Base-by-base conservation (phyloP, 2,888 invertebrate genomes). In the Seira ritae region DNA sequence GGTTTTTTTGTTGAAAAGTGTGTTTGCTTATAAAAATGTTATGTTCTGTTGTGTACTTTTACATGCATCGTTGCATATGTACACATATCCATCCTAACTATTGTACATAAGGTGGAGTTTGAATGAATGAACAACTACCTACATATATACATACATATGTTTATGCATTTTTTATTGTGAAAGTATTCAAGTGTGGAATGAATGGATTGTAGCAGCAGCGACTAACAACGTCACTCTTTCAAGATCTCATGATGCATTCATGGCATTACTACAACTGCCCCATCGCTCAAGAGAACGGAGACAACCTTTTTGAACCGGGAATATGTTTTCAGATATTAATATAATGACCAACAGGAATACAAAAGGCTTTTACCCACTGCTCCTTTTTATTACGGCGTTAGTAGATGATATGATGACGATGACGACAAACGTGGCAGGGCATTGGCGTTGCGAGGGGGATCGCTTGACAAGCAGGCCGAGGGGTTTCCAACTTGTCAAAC, bases 381-480 rank as follows among this genome's bases (percentile, higher is more conserved):
- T 24, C 31, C n/a, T 62, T 65, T 42, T 4, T 42, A 12, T 12
- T 12, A 42, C 12, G 42, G 42, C 42, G 42, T 42, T 42, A 42
- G 17, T 12, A 1, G 10, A 42, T 65, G 37, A 65, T 12, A n/a
- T n/a, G 65, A 65, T 4, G 1, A 1, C 20, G 2, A 12, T 42
- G 42, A 42, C 42, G 42, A 42, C 42, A 12, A 69, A 31, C 69
- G 15, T 31, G 69, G 46, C 17, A 37, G 24, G n/a, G n/a, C n/a
- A n/a, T n/a, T n/a, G n/a, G n/a, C n/a, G n/a, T 24, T 69, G 60
- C 31, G 31, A 71, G 50, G 67, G 60, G 79, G 72, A 55, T 67
- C 50, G 62, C 67, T 69, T 80, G 80, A 80, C 80, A 80, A 73
- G n/a, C n/a, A n/a, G 69, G 46, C 73, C 42, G 73, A 68, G 80